A percentile compares a stretch with the other conserved stretches of the same genome.
These are phyloP conservation scores for Epicauta chinensis DNA, from an alignment of 1,140 invertebrate genomes.

Conservation along the genomic window DNA sequence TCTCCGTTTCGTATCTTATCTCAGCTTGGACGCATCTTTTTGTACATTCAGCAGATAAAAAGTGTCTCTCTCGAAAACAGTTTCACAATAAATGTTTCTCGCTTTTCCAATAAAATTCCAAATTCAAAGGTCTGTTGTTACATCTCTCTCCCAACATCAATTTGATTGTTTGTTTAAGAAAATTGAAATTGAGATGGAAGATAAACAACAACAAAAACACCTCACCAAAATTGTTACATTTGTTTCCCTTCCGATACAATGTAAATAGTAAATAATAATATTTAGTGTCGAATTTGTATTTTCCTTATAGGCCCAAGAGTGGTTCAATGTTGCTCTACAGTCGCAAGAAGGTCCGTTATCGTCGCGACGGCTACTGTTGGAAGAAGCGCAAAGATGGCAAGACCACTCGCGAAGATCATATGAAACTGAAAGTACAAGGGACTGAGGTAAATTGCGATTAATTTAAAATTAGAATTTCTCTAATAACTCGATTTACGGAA, in stretches of 20 bases:
- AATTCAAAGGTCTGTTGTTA: too few relatives aligned
- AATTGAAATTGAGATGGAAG: constrained; percentile 28
- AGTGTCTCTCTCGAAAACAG: too few relatives aligned
- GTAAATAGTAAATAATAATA: not conserved
- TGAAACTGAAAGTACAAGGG: constrained; percentile 97
- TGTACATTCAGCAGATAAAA: too few relatives aligned
- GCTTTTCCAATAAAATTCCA: too few relatives aligned
- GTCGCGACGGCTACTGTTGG: constrained; percentile 97
- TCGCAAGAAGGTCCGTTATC: constrained; percentile 91
- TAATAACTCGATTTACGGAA: too few relatives aligned
- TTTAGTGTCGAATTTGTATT: not conserved
- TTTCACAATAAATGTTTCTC: too few relatives aligned
- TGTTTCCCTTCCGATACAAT: not conserved
- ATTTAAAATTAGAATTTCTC: too few relatives aligned
- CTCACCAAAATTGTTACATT: not conserved
- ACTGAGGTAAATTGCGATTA: constrained; percentile 76
- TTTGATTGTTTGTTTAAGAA: constrained; percentile 17
- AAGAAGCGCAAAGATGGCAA: constrained; percentile 98
- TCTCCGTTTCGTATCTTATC: too few relatives aligned
- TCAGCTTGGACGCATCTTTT: too few relatives aligned
- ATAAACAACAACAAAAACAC: constrained; percentile 12
- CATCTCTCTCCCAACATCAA: too few relatives aligned
- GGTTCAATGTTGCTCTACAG: constrained; percentile 96
- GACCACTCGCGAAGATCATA: constrained; percentile 96
- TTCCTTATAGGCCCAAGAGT: constrained; percentile 75